Percentiles rank a stretch among this genome's conserved stretches.
phyloP scores from a whole-genome alignment of 2,797 vertebrate species.

The Tragopan temminckii region DNA sequence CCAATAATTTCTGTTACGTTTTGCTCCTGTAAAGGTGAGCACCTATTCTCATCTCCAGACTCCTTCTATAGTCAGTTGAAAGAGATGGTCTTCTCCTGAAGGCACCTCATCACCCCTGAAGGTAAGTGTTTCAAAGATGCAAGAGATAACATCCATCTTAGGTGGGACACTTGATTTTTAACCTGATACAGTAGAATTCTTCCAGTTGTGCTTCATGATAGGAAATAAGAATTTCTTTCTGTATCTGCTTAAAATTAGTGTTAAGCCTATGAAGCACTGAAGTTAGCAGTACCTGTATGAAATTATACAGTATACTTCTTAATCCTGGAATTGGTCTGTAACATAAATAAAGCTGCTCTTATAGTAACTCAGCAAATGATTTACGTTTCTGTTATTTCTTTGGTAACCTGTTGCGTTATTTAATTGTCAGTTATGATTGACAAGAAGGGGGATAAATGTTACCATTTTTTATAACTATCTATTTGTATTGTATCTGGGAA shows the following conservation, averaged over 20 bases:
- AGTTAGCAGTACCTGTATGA: background rate
- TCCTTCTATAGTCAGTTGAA: too few relatives aligned
- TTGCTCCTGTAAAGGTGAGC: too few relatives aligned
- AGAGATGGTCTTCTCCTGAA: background rate
- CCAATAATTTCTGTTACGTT: too few relatives aligned
- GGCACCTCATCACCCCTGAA: background rate
- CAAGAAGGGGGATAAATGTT: background rate
- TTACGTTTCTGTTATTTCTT: background rate
- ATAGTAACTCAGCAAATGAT: background rate
- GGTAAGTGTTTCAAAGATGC: background rate
- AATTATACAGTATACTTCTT: background rate
- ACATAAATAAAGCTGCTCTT: background rate
- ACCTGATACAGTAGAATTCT: background rate
- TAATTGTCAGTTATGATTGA: background rate
- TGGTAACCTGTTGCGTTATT: background rate
- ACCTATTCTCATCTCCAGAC: too few relatives aligned
- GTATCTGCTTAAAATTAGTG: background rate
- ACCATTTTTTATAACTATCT: background rate
- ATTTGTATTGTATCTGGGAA: background rate
- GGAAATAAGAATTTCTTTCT: accelerated
- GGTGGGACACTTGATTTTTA: background rate
- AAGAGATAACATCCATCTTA: background rate
- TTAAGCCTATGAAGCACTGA: background rate
- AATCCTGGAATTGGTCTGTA: background rate
- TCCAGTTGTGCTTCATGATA: background rate